phyloP scores from a whole-genome alignment of 2,797 vertebrate genomes.

The Aeoliscus strigatus region DNA sequence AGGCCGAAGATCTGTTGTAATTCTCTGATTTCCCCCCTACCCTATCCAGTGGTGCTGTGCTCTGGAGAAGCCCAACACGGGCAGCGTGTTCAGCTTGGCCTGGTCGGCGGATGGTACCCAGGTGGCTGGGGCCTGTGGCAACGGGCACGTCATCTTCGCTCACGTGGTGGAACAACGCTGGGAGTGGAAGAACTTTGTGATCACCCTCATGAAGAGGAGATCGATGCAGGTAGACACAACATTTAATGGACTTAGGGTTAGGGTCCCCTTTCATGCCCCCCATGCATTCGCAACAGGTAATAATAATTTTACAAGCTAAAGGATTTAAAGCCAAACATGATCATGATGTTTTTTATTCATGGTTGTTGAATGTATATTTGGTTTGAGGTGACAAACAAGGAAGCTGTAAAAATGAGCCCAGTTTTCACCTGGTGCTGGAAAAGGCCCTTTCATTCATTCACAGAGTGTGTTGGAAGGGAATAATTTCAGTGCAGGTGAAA shows the following conservation, averaged over 20 bases:
- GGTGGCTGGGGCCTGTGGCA: conserved; percentile 90
- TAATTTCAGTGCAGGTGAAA: conserved; percentile 65
- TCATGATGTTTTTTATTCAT: conserved; percentile 69
- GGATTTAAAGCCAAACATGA: too few species aligned
- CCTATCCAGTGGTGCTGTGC: conserved; percentile 88
- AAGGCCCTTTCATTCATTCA: conserved; percentile 65
- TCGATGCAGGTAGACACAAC: conserved; percentile 85
- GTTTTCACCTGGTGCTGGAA: conserved; percentile 71
- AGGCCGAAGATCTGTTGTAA: conserved; percentile 30
- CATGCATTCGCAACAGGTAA: background rate
- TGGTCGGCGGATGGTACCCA: conserved; percentile 96
- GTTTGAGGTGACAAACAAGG: conserved; percentile 53
- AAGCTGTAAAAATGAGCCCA: conserved; percentile 74
- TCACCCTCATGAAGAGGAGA: conserved; percentile 89
- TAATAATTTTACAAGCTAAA: too few species aligned
- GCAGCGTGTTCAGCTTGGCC: conserved; percentile 87
- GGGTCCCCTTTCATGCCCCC: too few species aligned
- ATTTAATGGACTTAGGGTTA: too few species aligned
- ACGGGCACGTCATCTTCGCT: conserved; percentile 94
- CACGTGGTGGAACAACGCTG: conserved; percentile 92
- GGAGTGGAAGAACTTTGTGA: conserved; percentile 93
- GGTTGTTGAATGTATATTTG: conserved; percentile 74
- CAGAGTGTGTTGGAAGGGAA: conserved; percentile 46
- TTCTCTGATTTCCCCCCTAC: conserved; percentile 6
- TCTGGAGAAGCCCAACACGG: conserved; percentile 92